A percentile compares a stretch with the other conserved stretches of the same genome.
Conservation (phyloP, 2,888 invertebrate genomes). For the Anoplius nigerrimus region DNA sequence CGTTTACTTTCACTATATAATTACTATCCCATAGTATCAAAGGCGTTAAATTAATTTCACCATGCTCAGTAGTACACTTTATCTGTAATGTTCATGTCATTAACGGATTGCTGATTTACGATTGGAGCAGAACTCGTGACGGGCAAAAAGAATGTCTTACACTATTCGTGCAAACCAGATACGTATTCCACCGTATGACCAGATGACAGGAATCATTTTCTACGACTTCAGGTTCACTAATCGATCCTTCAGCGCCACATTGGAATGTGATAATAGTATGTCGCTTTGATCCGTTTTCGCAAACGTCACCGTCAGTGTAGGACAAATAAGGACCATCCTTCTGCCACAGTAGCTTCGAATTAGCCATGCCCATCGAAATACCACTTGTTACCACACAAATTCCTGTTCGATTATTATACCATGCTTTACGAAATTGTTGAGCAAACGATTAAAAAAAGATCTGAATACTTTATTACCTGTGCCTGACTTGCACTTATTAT, state of each 20-base stretch:
- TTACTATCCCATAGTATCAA: slow-evolving; percentile 56
- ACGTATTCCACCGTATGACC: slow-evolving; percentile 63
- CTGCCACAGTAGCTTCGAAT: slow-evolving; percentile 64
- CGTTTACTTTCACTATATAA: slow-evolving; percentile 57
- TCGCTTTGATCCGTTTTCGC: slow-evolving; percentile 46
- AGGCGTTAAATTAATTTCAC: slow-evolving; percentile 55
- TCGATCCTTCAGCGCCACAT: slow-evolving; percentile 56
- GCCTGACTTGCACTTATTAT: slow-evolving; percentile 45
- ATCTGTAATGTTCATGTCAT: slow-evolving; percentile 40
- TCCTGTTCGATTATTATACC: slow-evolving; percentile 51
- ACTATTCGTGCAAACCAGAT: slow-evolving; percentile 59
- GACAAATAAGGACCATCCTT: slow-evolving; percentile 67
- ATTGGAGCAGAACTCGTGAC: slow-evolving; percentile 13
- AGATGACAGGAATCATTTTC: slow-evolving; percentile 57
- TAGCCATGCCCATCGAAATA: slow-evolving; percentile 60
- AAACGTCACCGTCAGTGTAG: slow-evolving; percentile 66
- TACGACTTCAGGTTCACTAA: slow-evolving; percentile 50
- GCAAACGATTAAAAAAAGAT: neutral
- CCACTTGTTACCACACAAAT: slow-evolving; percentile 52
- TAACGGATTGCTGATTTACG: neutral
- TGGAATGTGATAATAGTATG: slow-evolving; percentile 64
- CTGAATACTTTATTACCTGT: slow-evolving; percentile 46
- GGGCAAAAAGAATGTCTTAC: slow-evolving; percentile 32
- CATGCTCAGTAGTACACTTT: slow-evolving; percentile 55
- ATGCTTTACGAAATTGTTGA: neutral